Evolutionary conservation across 2,113 vertebrate species (phyloP), one percentile per base, ranked within the genome.

Genomic region (Oncorhynchus clarkii): DNA sequence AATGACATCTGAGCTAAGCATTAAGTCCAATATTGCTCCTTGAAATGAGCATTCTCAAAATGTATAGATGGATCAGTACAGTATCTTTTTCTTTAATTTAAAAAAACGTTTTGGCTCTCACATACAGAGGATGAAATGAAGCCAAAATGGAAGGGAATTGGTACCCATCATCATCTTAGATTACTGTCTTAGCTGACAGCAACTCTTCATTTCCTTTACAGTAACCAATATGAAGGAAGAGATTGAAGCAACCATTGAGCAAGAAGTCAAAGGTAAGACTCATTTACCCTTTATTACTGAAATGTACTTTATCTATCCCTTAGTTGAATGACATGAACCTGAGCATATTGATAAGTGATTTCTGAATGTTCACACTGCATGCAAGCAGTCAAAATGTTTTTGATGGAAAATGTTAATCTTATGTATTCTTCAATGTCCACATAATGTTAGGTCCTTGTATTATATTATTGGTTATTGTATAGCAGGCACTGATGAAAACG

Each of bases 181-280:
- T 8, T n/a, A 64, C 2, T n/a, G 26, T 27, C 64, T 45, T 45
- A 45, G 39, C 39, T 45, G 9, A 45, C 64, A 70, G 11, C 8
- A 70, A 11, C 20, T 29, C 78, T 1, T 84, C 6, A n/a, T 14
- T 90, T 92, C 60, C 74, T 76, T 83, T 87, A 80, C 92, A 98
- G 96, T 94, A 85, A 83, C 90, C 70, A 93, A 91, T 71, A 89
- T 94, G 70, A 93, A 91, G 8, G 93, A 97, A 82, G 93, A 94
- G 73, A 93, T 95, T 45, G 95, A 96, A 81, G 88, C 94, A 85
- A 94, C 93, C 75, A 91, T 95, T 76, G 95, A 97, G 88, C 89
- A 96, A 90, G 96, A 98, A 92, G 91, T 96, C 83, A 98, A 97
- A 98, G 98, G 98, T 99, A 98, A 85, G 91, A 24, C 18, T 26